Evolutionary conservation across 2,888 invertebrate species (phyloP), one percentile per base, ranked within the genome.

Genomic region (Empis livida): DNA sequence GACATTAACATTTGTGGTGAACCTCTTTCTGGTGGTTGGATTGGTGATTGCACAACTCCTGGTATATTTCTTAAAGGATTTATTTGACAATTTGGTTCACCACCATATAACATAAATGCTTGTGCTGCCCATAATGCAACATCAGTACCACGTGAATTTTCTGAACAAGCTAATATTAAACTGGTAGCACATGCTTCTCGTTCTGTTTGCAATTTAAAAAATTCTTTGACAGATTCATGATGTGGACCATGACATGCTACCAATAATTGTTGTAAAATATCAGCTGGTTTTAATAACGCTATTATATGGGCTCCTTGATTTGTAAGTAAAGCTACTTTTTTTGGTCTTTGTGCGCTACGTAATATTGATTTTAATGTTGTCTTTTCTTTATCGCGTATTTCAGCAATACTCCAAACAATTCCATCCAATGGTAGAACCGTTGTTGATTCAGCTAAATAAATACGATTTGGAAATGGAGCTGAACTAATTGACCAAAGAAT

Each of bases 151-250:
- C 61, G 57, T 52, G 61, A 58, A 10, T 61, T 61, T 23, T 72
- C 78, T 46, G 85, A 80, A 49, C 91, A 92, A 0, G 94, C 92
- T 49, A 96, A 68, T 56, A 88, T 80, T 41, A 95, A 72, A 46
- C 89, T 85, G 38, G 88, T 90, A 1, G 89, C 89, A 66, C 92
- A 94, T 0, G 92, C 93, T 67, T 95, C 92, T 46, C 87, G 82
- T 49, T 84, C 80, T 44, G 80, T 82, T 61, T 89, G 86, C 43
- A 85, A 78, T 62, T 81, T 79, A 63, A 95, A 95, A 70, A 90
- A 93, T 30, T 83, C 78, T 59, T 85, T 84, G 6, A 94, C 82
- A 10, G 84, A 78, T 53, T 88, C 85, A 15, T 85, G 82, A 56
- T 94, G 92, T 0, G 90, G 85, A 0, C 94, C 93, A 56, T 83